phyloP scores from a whole-genome alignment of 2,113 vertebrate species.

The Platysteira castanea region DNA sequence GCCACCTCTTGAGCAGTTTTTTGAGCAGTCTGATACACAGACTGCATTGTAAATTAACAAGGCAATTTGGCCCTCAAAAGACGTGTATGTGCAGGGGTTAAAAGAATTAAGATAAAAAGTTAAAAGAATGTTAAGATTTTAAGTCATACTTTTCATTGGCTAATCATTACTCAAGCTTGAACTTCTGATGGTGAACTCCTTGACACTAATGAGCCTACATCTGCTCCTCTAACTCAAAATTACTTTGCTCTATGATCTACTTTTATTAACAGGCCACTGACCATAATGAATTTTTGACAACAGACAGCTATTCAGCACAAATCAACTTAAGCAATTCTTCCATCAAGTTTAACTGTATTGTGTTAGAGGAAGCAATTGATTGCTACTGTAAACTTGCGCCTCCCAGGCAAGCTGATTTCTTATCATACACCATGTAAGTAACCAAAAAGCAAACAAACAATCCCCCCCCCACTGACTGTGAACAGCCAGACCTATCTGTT shows the following conservation, averaged over 20 bases:
- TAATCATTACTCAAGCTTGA: slow-evolving; percentile 12
- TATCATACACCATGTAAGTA: background rate
- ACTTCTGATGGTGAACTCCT: slow-evolving; percentile 36
- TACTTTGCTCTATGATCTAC: slow-evolving; percentile 12
- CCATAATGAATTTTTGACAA: slow-evolving; percentile 49
- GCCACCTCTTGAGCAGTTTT: background rate
- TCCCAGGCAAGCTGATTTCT: background rate
- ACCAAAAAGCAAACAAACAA: background rate
- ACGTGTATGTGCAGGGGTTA: background rate
- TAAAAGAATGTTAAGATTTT: background rate
- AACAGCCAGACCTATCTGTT: background rate
- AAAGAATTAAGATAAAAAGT: background rate
- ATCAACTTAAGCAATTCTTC: slow-evolving; percentile 32
- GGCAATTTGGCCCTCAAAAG: background rate
- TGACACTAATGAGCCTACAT: slow-evolving; percentile 44
- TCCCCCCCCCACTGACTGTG: accelerated
- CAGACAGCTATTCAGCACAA: slow-evolving; percentile 9
- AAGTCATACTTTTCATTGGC: background rate
- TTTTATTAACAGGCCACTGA: slow-evolving; percentile 35
- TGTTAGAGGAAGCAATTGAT: slow-evolving; percentile 51
- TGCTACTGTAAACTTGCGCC: background rate
- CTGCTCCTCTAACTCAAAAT: slow-evolving; percentile 28
- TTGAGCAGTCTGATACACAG: background rate
- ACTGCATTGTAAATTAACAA: background rate
- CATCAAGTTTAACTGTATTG: background rate